phyloP scores from a whole-genome alignment of 37 sponge, comb jelly and placozoan species.

The Beroe forskalii region DNA sequence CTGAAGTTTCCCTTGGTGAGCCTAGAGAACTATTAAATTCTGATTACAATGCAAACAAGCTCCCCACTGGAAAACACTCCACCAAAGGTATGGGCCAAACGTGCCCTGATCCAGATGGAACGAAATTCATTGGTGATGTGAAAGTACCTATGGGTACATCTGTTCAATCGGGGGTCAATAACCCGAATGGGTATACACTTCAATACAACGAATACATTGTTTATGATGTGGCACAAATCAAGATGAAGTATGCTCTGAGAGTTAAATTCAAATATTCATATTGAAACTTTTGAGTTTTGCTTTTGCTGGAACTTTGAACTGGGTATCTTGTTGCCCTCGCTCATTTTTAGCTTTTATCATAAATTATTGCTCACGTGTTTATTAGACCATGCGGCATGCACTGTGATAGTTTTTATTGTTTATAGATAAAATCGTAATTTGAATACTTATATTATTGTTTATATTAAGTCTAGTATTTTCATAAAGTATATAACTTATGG shows the following conservation, averaged over 20 bases:
- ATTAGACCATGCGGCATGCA: neutral
- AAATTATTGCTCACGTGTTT: no score
- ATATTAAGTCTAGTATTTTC: no score
- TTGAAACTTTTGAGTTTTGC: neutral
- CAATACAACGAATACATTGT: conserved; percentile 84
- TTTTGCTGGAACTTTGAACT: no score
- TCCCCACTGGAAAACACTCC: conserved; percentile 85
- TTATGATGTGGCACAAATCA: conserved; percentile 68
- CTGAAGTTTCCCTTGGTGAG: conserved; percentile 85
- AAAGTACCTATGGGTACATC: conserved; percentile 79
- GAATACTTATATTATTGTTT: no score
- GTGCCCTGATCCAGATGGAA: conserved; percentile 76
- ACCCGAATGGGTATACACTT: conserved; percentile 89
- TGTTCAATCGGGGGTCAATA: conserved; percentile 74
- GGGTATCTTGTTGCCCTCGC: no score
- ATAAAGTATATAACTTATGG: no score
- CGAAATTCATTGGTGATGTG: conserved; percentile 69
- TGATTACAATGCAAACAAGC: conserved; percentile 81
- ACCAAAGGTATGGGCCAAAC: conserved; percentile 80
- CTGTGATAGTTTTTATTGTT: no score
- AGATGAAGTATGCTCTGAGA: conserved; percentile 80
- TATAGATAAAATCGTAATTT: no score
- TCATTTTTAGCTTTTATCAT: no score
- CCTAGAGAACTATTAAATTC: conserved; percentile 83
- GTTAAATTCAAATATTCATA: conserved; percentile 77